Percentiles rank a stretch among this genome's conserved stretches.
phyloP scores from a whole-genome alignment of 1,140 invertebrate species.

The Scaptomyza montana region DNA sequence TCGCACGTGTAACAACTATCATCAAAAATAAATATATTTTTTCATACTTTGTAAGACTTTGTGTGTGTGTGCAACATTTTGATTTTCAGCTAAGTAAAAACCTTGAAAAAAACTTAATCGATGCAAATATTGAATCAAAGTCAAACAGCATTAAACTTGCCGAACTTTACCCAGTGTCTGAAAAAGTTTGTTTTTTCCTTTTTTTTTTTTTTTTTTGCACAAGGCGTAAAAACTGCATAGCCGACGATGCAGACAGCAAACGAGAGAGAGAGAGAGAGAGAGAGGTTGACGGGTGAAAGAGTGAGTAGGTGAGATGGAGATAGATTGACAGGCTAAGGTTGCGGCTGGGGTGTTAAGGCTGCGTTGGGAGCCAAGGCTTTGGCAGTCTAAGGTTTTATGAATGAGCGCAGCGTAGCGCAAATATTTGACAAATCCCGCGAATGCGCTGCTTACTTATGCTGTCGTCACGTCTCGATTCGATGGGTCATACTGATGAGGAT shows the following conservation, averaged over 20 bases:
- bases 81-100: slow-evolving; percentile 42
- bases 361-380: slow-evolving; percentile 37
- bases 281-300: not conserved
- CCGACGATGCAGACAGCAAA: slow-evolving; percentile 20
- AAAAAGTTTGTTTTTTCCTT: slow-evolving; percentile 36
- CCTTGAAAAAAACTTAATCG: slow-evolving; percentile 66
- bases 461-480: slow-evolving; percentile 57
- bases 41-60: not conserved
- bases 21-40: slow-evolving; percentile 4
- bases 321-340: slow-evolving; percentile 36
- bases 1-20: slow-evolving; percentile 6
- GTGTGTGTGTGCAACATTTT: slow-evolving; percentile 24
- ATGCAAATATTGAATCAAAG: slow-evolving; percentile 82
- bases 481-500: slow-evolving; percentile 55
- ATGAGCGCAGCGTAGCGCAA: slow-evolving; percentile 76
- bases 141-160: slow-evolving; percentile 80
- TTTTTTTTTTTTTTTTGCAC: slow-evolving; percentile 27
- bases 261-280: too few species aligned
- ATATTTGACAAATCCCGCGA: slow-evolving; percentile 81
- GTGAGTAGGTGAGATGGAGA: slow-evolving; percentile 19
- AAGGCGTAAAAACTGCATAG: slow-evolving; percentile 63
- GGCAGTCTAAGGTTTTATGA: slow-evolving; percentile 35
- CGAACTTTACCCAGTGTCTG: slow-evolving; percentile 65
- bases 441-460: slow-evolving; percentile 80
- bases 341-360: slow-evolving; percentile 31